Evolutionary conservation across 2,888 invertebrate species (phyloP), one percentile per base, ranked within the genome.

Genomic region (Pomacea canaliculata): DNA sequence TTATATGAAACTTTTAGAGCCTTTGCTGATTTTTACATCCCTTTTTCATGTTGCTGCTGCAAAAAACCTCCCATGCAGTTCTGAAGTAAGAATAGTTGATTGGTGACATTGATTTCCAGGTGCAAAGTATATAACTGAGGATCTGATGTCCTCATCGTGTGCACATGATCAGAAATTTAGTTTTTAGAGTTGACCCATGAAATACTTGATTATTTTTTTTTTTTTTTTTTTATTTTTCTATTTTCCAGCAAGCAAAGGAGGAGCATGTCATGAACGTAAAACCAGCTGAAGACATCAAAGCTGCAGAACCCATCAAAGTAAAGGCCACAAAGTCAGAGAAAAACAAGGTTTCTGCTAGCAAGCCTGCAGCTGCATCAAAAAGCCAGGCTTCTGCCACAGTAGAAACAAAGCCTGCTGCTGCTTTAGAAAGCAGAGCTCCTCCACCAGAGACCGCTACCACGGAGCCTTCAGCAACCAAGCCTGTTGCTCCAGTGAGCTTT

Each of bases 401-500:
- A 56, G 51, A 56, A 16, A 56, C 10, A 4, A 56, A 12, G 4
- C 67, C 23, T 62, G n/a, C 51, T 70, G 46, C 76, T 27, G 7
- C n/a, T 16, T 56, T 27, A 65, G 63, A 65, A 37, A 67, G 49
- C 46, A 46, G 60, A 12, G 65, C 56, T 46, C 68, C 78, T 3
- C 48, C 70, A 8, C 66, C 69, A 16, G n/a, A 66, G 46, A 37
- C 69, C 12, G 19, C 77, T 13, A 73, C 63, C 48, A 66, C 68
- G 65, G 80, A 73, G 5, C 70, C 63, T 5, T 78, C 76, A 48
- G 76, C 63, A 56, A 56, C 8, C 12, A 4, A 56, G 8, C 51
- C 51, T 19, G 71, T 65, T 63, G 71, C 78, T 37, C 67, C 77
- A 71, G 80, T 83, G 49, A 74, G 78, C n/a, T 83, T 83, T 81